Evolutionary conservation across 2,113 vertebrate genomes (phyloP).

Genomic region (Cygnus buccinator): DNA sequence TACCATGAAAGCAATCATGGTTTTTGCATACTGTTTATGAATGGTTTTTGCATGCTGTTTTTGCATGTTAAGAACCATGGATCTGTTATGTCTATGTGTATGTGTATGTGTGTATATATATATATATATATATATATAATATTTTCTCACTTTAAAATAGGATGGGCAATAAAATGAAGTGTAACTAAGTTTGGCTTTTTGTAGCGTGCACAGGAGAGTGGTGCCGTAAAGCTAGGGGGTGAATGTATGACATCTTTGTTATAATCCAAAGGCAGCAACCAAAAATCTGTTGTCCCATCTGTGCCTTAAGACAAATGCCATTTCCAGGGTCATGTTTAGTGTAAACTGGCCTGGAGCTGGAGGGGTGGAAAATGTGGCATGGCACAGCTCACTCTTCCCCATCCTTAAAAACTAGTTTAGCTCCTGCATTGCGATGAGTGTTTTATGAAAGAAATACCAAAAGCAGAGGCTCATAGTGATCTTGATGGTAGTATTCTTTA

Average conservation of each 20-base stretch:
- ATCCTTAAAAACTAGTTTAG: not conserved
- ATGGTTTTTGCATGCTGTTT: not conserved
- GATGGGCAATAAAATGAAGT: not conserved
- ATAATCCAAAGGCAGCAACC: not conserved
- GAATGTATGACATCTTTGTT: not conserved
- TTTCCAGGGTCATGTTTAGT: not conserved
- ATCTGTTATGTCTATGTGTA: accelerated
- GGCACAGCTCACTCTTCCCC: not conserved
- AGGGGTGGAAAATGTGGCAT: not conserved
- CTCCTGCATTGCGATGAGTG: not conserved
- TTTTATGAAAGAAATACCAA: not conserved
- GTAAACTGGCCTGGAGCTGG: not conserved
- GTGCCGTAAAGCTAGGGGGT: not conserved
- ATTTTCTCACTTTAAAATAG: not conserved
- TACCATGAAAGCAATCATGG: not conserved
- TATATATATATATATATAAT: not conserved
- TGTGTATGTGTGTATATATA: not conserved
- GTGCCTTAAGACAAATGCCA: not conserved
- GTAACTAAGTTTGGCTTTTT: not conserved
- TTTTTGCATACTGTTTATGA: not conserved
- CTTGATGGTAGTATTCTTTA: not conserved
- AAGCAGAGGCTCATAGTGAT: not conserved
- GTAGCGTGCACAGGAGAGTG: not conserved
- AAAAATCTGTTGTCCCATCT: not conserved
- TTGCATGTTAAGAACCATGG: not conserved